Percentiles rank a stretch among this genome's conserved stretches.
Evolutionary conservation across 2,113 vertebrate genomes (phyloP).

Genomic region (Lophochroa leadbeateri): DNA sequence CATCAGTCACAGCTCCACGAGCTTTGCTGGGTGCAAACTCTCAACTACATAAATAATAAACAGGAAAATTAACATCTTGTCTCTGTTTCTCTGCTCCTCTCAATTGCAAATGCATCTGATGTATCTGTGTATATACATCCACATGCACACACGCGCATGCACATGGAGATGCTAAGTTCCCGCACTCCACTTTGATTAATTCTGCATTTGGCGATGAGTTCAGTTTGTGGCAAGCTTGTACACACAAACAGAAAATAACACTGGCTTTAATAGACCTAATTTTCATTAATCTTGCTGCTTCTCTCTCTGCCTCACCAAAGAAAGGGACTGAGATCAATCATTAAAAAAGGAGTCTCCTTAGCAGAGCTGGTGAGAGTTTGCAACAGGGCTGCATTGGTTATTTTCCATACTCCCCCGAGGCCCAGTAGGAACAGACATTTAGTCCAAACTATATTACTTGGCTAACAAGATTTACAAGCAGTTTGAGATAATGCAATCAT

Average conservation of each 20-base stretch:
- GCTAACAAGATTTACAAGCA: conserved; percentile 47
- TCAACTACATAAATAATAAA: conserved; percentile 42
- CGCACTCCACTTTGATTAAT: not conserved
- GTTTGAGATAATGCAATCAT: conserved; percentile 36
- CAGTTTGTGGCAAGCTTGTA: not conserved
- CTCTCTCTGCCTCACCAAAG: not conserved
- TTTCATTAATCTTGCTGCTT: conserved; percentile 27
- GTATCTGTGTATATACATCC: not conserved
- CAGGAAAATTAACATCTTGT: conserved; percentile 14
- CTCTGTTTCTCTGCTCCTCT: not conserved
- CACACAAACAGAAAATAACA: not conserved
- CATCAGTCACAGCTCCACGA: not conserved
- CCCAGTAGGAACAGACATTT: conserved; percentile 22
- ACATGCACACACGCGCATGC: accelerated
- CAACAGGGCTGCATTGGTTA: not conserved
- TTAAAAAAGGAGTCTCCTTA: not conserved
- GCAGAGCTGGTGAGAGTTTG: not conserved
- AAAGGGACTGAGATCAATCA: conserved; percentile 10
- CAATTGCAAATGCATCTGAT: not conserved
- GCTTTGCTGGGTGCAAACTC: conserved; percentile 10
- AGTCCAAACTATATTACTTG: conserved; percentile 37
- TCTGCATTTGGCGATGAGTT: not conserved
- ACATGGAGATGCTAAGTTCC: not conserved
- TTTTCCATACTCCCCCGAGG: conserved; percentile 41
- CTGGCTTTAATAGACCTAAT: not conserved